A percentile compares a stretch with the other conserved stretches of the same genome.
Conservation (phyloP, 2,888 invertebrate genomes). For the Caenorhabditis parvicauda region DNA sequence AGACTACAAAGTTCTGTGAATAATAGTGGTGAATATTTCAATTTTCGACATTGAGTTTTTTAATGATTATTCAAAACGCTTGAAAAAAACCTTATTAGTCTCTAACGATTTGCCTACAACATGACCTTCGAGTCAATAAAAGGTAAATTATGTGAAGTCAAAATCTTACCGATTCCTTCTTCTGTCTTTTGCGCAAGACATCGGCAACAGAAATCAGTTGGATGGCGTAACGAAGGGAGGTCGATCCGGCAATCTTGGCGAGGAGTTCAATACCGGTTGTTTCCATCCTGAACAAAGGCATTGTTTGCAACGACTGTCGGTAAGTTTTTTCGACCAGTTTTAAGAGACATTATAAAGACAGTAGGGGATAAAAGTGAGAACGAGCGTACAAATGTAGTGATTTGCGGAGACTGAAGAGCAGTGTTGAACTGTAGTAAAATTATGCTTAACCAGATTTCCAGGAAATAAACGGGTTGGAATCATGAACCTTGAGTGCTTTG, state of each 20-base stretch:
- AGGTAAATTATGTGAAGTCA: no score
- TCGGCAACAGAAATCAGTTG: conserved; percentile 93
- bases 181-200: conserved; percentile 78
- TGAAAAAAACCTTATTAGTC: not conserved
- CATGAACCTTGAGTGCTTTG: not conserved
- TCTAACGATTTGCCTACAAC: not conserved
- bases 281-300: conserved; percentile 69
- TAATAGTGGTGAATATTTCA: no score
- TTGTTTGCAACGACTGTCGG: not conserved
- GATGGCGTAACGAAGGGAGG: conserved; percentile 91
- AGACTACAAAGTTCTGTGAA: no score
- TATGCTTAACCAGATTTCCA: no score
- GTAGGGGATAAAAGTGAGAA: not conserved
- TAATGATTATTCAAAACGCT: not conserved
- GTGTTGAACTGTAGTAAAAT: no score
- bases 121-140: no score
- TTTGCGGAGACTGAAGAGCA: no score
- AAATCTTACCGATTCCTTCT: conserved; percentile 14
- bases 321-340: not conserved
- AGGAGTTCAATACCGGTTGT: conserved; percentile 85
- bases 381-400: no score
- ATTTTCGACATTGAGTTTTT: no score
- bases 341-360: not conserved
- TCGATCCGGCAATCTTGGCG: conserved; percentile 86
- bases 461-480: no score